These are phyloP conservation scores for Schizotus pectinicornis DNA, from an alignment of 2,888 invertebrate species.

Conservation along the genomic window DNA sequence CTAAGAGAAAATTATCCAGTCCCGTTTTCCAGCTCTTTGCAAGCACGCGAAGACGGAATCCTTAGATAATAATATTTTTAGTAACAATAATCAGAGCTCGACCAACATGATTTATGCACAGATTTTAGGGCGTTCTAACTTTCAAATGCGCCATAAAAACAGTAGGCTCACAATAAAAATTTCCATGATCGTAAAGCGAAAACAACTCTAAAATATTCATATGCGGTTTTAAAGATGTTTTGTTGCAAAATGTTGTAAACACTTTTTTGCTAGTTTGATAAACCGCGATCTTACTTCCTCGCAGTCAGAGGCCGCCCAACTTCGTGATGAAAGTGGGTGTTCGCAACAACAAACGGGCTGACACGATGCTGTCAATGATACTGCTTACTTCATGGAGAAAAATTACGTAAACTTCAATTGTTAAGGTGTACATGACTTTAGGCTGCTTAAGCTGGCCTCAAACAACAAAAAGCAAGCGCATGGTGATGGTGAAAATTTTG, in stretches of 20 bases:
- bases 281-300: constrained; percentile 2
- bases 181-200: constrained; percentile 24
- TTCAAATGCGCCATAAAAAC: constrained; percentile 21
- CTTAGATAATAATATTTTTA: not conserved
- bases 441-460: too few relatives aligned
- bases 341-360: not conserved
- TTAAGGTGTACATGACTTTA: too few relatives aligned
- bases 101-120: not conserved
- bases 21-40: not conserved
- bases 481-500: too few relatives aligned
- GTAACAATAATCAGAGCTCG: not conserved
- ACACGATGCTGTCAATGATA: constrained; percentile 32
- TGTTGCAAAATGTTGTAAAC: constrained; percentile 25
- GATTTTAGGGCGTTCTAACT: constrained; percentile 10
- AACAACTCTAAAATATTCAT: constrained; percentile 25
- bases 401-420: too few relatives aligned
- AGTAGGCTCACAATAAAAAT: constrained; percentile 18
- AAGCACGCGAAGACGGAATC: too few relatives aligned
- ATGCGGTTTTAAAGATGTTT: constrained; percentile 23
- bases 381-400: constrained; percentile 14
- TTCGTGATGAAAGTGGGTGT: constrained; percentile 1
- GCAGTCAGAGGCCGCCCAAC: not conserved
- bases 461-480: too few relatives aligned
- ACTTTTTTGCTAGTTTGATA: constrained; percentile 2
- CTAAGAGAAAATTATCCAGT: not conserved